Conservation (phyloP, 2,113 vertebrate genomes). For the Uropsilus gracilis region DNA sequence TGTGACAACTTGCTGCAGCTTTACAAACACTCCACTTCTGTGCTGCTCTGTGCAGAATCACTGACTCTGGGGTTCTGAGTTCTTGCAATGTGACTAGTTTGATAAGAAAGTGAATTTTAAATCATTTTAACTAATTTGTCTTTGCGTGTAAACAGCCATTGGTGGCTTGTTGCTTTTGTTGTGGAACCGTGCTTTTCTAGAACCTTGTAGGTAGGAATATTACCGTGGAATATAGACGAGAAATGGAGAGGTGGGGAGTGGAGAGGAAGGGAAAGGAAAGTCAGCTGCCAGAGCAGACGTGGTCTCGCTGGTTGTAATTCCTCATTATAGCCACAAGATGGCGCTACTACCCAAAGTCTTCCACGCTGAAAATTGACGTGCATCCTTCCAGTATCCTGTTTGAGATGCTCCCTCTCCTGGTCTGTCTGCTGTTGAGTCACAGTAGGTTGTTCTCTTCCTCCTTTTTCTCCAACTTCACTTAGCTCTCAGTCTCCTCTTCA, state of each 20-base stretch:
- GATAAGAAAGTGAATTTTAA: background rate
- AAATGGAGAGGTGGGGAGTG: no score
- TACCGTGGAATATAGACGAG: background rate
- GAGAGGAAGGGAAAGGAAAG: no score
- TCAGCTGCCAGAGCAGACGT: no score
- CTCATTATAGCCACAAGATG: background rate
- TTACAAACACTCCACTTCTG: background rate
- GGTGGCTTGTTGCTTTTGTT: background rate
- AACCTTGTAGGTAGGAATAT: background rate
- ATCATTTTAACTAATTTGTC: background rate
- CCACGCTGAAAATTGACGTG: background rate
- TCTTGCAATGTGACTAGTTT: background rate
- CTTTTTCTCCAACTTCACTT: background rate
- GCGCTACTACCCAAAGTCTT: conserved; percentile 61
- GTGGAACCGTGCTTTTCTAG: background rate
- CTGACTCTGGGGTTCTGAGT: background rate
- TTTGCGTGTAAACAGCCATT: background rate
- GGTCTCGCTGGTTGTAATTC: background rate
- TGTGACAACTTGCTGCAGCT: background rate
- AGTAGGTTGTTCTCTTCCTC: no score
- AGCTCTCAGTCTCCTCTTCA: no score
- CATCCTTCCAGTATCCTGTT: background rate
- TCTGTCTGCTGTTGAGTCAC: no score
- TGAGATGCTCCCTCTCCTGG: background rate
- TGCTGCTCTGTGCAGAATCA: no score